Evolutionary conservation across 2,113 vertebrate genomes (phyloP).

Genomic region (Upupa epops): DNA sequence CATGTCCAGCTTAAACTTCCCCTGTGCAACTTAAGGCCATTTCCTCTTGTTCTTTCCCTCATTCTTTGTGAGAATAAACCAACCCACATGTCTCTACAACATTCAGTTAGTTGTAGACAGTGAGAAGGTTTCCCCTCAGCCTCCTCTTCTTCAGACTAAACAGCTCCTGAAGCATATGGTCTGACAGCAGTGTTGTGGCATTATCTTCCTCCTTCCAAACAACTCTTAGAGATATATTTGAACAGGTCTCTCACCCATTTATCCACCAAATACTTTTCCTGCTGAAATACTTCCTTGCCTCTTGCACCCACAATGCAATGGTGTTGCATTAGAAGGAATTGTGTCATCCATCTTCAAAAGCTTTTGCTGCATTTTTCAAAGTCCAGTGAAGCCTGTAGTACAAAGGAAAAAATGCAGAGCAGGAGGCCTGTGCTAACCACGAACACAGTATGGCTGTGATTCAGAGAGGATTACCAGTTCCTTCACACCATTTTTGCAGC

Average conservation of each 20-base stretch:
- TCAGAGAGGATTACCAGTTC: slow-evolving; percentile 20
- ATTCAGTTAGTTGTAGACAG: no score
- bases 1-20: no score
- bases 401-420: background rate
- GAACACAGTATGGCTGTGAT: background rate
- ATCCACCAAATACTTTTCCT: background rate
- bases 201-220: background rate
- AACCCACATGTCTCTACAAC: no score
- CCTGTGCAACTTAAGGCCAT: no score
- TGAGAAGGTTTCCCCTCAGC: no score
- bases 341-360: slow-evolving; percentile 9
- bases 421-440: background rate
- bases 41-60: no score
- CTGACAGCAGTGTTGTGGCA: background rate
- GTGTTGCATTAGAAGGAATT: background rate
- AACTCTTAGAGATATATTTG: background rate
- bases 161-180: background rate
- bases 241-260: background rate
- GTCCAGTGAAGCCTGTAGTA: background rate
- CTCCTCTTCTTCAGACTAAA: no score
- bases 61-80: no score
- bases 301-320: background rate
- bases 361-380: slow-evolving; percentile 15
- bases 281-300: background rate
- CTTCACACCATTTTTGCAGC: background rate